A percentile compares a stretch with the other conserved stretches of the same genome.
phyloP scores from a whole-genome alignment of 2,797 vertebrate genomes.

The Anguilla marmorata region DNA sequence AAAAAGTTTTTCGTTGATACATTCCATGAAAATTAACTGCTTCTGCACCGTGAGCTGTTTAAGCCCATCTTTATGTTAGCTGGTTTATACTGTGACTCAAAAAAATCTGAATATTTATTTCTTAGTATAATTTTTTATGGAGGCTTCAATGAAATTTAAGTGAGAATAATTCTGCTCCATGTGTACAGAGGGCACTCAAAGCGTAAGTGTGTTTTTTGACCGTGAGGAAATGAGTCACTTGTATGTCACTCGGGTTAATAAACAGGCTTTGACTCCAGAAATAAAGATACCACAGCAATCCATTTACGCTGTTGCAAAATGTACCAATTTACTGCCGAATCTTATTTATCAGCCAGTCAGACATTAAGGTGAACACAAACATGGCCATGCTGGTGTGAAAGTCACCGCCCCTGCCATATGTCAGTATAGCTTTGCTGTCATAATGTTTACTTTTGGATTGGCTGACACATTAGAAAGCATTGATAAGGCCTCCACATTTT shows the following conservation, averaged over 20 bases:
- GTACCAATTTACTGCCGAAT: not conserved
- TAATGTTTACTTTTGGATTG: not conserved
- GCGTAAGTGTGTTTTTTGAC: not conserved
- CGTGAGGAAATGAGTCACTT: no score
- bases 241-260: not conserved
- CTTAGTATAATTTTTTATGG: not conserved
- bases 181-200: not conserved
- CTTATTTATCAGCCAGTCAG: not conserved
- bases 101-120: not conserved
- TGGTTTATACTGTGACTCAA: not conserved
- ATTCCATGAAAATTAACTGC: not conserved
- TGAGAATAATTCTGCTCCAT: not conserved
- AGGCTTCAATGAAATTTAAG: not conserved
- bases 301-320: not conserved
- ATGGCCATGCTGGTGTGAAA: not conserved
- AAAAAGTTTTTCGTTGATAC: no score
- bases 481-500: not conserved
- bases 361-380: not conserved
- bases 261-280: not conserved
- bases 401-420: not conserved
- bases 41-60: not conserved
- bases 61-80: not conserved
- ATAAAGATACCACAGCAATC: not conserved
- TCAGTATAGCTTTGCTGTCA: not conserved
- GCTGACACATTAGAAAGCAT: not conserved